A percentile compares a stretch with the other conserved stretches of the same genome.
Evolutionary conservation across 2,888 invertebrate genomes (phyloP).

Genomic region (Caenorhabditis imperialis): DNA sequence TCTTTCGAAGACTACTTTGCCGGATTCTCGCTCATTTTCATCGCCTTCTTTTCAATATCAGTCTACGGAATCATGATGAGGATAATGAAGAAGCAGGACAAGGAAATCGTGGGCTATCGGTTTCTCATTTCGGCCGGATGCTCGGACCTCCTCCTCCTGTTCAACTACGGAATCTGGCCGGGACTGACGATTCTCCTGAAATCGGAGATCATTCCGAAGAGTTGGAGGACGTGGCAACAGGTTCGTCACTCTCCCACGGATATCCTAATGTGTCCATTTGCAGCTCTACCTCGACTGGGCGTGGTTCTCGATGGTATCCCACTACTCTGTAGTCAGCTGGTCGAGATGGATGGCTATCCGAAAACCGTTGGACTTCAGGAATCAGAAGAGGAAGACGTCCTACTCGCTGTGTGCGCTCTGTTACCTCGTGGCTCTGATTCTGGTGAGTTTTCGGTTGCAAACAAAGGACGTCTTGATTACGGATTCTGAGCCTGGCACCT

Average conservation of each 20-base stretch:
- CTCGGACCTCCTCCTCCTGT: constrained; percentile 70
- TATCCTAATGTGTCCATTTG: constrained; percentile 3
- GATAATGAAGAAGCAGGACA: constrained; percentile 72
- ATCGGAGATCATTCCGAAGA: constrained; percentile 67
- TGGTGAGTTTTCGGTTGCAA: constrained; percentile 61
- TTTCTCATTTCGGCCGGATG: constrained; percentile 72
- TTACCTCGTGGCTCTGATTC: constrained; percentile 70
- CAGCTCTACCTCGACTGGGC: constrained; percentile 75
- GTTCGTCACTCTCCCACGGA: constrained; percentile 14
- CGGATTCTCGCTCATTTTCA: constrained; percentile 64
- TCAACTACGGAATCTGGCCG: constrained; percentile 75
- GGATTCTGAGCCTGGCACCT: constrained; percentile 34
- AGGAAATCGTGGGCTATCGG: constrained; percentile 76
- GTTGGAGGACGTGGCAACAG: constrained; percentile 72
- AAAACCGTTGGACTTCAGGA: constrained; percentile 66
- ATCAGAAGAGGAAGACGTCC: constrained; percentile 62
- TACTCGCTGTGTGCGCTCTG: constrained; percentile 69
- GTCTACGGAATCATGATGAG: constrained; percentile 68
- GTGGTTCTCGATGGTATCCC: constrained; percentile 76
- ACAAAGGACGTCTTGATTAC: constrained; percentile 20
- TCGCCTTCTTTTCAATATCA: constrained; percentile 67
- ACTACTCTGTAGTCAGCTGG: constrained; percentile 74
- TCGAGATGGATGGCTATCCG: constrained; percentile 73
- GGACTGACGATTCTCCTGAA: constrained; percentile 72
- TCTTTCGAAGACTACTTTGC: constrained; percentile 68